Conservation (phyloP, 2,888 invertebrate genomes). For the Deroplatys truncata region DNA sequence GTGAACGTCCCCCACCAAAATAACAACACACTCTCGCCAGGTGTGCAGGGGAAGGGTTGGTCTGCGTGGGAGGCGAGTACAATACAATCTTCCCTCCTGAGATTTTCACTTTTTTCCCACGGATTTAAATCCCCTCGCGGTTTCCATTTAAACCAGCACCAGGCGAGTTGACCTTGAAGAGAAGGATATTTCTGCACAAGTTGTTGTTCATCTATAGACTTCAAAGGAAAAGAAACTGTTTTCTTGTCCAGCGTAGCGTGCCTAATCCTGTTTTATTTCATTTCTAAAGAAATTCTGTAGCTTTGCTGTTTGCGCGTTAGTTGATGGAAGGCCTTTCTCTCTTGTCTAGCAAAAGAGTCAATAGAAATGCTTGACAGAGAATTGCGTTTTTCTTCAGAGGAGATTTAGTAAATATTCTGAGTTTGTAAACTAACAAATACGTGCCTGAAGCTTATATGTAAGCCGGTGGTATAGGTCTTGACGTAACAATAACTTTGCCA, state of each 20-base stretch:
- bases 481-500: too few species aligned
- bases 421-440: too few species aligned
- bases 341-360: too few species aligned
- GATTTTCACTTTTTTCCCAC: not conserved
- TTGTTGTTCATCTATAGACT: not conserved
- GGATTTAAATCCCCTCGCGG: not conserved
- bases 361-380: too few species aligned
- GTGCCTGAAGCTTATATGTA: too few species aligned
- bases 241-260: not conserved
- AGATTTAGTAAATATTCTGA: too few species aligned
- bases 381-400: too few species aligned
- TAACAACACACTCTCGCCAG: not conserved
- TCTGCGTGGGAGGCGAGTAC: not conserved
- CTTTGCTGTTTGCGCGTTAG: not conserved
- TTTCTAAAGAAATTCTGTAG: not conserved
- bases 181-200: not conserved
- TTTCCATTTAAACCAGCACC: not conserved
- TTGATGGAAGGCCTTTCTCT: too few species aligned
- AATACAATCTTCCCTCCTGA: not conserved
- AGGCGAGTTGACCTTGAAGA: not conserved
- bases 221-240: not conserved
- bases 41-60: not conserved
- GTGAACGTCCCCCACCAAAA: not conserved
- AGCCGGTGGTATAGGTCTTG: accelerated
- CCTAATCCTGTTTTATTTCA: not conserved